Evolutionary conservation across 2,113 vertebrate genomes (phyloP), one percentile per base, ranked within the genome.

Genomic region (Asarcornis scutulata): DNA sequence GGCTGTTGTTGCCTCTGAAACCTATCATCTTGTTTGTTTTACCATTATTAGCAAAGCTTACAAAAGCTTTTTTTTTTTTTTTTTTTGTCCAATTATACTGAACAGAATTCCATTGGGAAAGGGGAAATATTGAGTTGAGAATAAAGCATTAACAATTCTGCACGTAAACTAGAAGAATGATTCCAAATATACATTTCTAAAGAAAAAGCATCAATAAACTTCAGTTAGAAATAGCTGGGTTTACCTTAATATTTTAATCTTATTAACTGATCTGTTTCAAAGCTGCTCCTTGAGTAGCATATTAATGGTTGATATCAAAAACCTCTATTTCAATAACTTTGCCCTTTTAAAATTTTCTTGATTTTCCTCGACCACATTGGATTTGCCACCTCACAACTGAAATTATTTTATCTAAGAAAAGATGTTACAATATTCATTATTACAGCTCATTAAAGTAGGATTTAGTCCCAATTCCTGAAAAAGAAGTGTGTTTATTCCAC

Each of bases 231-330:
- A 38, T 48, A 52, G 16, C 16, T 38, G 10, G 20, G 21, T 75
- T 88, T 75, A 79, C 48, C 26, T 62, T 67, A 82, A 60, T 62
- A 79, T 79, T 93, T 88, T 64, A 31, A 62, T 64, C 38, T 79
- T 67, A 74, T 63, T 72, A 89, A 88, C 27, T 29, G 15, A 58
- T 58, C 18, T 85, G 18, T 71, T 55, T 91, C 72, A 80, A 85
- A 94, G 31, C 26, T 55, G 34, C 21, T 91, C 26, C 7, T 22
- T 44, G 25, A 90, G 73, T 36, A 87, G 20, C 44, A 89, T 50
- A 74, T 55, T 73, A 23, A 18, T 50, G 12, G 13, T 23, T 91
- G 79, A n/a, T 36, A 55, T 42, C 22, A 66, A 68, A 64, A 7
- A 84, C 17, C 5, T 40, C 15, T 11, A 44, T 77, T 88, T 63